Evolutionary conservation across 2,797 vertebrate genomes (phyloP).

Genomic region (Glyptemys insculpta): DNA sequence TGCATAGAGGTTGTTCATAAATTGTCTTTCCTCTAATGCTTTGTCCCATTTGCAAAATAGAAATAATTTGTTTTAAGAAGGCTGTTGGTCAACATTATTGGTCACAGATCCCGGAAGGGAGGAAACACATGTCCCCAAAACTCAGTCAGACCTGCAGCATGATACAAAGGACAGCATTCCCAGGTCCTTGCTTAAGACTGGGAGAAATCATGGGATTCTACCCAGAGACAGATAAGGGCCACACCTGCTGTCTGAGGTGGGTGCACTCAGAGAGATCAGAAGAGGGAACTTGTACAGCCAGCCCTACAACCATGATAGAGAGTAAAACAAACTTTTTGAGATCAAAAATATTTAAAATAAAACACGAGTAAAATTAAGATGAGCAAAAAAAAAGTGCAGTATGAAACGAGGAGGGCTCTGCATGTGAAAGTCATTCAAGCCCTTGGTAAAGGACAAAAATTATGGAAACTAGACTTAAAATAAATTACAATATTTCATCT

Average conservation of each 20-base stretch:
- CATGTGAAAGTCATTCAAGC: not conserved
- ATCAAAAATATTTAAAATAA: not conserved
- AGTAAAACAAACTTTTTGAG: not conserved
- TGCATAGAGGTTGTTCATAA: not conserved
- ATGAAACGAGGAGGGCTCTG: not conserved
- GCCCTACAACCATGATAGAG: not conserved
- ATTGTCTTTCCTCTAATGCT: not conserved
- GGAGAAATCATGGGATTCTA: too few species aligned
- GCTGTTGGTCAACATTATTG: too few species aligned
- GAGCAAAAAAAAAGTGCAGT: not conserved
- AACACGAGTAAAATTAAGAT: not conserved
- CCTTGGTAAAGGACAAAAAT: not conserved
- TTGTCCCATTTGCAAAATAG: too few species aligned
- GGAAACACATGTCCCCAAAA: too few species aligned
- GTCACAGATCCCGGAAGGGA: too few species aligned
- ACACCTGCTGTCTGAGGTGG: too few species aligned
- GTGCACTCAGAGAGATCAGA: too few species aligned
- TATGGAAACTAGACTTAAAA: slow-evolving; percentile 36
- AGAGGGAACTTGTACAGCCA: not conserved
- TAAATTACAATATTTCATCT: slow-evolving; percentile 10
- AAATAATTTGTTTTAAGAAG: too few species aligned
- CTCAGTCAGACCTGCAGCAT: too few species aligned
- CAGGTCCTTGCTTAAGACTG: too few species aligned
- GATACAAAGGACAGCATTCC: too few species aligned
- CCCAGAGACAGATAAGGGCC: too few species aligned